phyloP scores from a whole-genome alignment of 2,113 vertebrate species.

The Spheniscus mendiculus region DNA sequence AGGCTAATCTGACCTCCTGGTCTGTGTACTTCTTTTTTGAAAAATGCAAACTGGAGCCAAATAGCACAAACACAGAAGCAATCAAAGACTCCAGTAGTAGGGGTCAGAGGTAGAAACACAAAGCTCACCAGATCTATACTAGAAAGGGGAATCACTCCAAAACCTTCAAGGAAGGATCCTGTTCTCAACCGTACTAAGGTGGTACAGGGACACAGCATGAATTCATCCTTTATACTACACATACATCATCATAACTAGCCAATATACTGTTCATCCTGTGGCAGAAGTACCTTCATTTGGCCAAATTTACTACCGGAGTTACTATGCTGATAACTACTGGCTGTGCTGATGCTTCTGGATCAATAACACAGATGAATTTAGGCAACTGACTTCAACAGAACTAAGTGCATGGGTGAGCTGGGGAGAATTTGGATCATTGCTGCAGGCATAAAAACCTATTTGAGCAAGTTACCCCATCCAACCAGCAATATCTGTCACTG shows the following conservation, averaged over 20 bases:
- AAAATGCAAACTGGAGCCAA: not conserved
- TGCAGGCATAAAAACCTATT: not conserved
- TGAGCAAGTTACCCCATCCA: not conserved
- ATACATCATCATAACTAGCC: not conserved
- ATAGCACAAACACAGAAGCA: not conserved
- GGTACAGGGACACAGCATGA: not conserved
- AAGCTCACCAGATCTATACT: not conserved
- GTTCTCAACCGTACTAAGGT: not conserved
- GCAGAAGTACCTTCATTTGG: not conserved
- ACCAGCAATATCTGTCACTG: not conserved
- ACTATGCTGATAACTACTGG: not conserved
- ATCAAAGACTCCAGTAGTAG: not conserved
- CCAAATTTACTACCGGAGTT: not conserved
- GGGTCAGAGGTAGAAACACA: not conserved
- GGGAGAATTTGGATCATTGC: not conserved
- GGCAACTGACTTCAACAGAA: not conserved
- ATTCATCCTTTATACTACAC: not conserved
- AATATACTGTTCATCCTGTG: not conserved
- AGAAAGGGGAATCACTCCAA: not conserved
- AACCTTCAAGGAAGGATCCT: not conserved
- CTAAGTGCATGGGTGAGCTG: not conserved
- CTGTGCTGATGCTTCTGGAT: not conserved
- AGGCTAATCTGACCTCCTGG: not conserved
- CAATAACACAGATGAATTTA: not conserved
- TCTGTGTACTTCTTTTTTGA: not conserved